Conservation (phyloP, 1,140 invertebrate species). For the Aphidius gifuensis region DNA sequence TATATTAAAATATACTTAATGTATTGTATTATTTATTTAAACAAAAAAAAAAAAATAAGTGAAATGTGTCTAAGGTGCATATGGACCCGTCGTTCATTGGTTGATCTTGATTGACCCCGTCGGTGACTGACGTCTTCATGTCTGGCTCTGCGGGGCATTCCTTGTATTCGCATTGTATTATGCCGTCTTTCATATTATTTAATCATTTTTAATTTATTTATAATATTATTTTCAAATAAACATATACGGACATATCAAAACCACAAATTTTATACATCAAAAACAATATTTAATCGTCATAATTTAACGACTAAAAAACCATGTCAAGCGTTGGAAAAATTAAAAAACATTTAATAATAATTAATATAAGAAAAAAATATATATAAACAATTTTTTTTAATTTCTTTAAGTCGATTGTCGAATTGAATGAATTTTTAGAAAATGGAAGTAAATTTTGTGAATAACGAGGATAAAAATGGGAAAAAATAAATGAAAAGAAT, state of each 20-base stretch:
- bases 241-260: no score
- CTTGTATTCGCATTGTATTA: slow-evolving; percentile 16
- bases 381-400: neutral
- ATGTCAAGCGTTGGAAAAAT: no score
- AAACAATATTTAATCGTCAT: no score
- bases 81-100: neutral
- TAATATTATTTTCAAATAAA: neutral
- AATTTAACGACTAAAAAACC: no score
- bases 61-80: no score
- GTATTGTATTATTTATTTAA: neutral
- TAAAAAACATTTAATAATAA: no score
- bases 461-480: no score
- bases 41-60: neutral
- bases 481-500: neutral
- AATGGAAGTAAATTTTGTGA: no score
- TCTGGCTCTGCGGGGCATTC: slow-evolving; percentile 30
- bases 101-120: slow-evolving; percentile 15
- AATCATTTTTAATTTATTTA: neutral
- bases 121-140: slow-evolving; percentile 32
- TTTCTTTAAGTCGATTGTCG: neutral
- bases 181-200: neutral
- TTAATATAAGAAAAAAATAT: neutral
- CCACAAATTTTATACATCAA: no score
- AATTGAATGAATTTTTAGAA: no score
- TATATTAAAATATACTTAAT: neutral